Percentiles rank a stretch among this genome's conserved stretches.
Conservation (phyloP, 2,113 vertebrate genomes). For the Nesospiza acunhae region DNA sequence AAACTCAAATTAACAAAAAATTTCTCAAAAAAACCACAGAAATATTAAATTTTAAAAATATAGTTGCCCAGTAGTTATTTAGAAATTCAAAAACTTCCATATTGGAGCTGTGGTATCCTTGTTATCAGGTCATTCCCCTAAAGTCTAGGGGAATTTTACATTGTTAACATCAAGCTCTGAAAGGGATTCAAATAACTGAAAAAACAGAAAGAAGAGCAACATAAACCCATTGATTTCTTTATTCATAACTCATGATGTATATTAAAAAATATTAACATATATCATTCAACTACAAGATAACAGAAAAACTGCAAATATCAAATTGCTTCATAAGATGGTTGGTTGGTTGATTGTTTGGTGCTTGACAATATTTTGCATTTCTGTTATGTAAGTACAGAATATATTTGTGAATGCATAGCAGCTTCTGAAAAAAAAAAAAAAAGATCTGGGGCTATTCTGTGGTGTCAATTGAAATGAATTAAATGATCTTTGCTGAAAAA, state of each 20-base stretch:
- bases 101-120: not conserved
- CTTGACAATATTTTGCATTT: not conserved
- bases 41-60: not conserved
- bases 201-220: not conserved
- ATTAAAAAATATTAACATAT: not conserved
- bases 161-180: not conserved
- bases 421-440: not conserved
- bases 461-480: not conserved
- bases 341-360: not conserved
- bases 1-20: not conserved
- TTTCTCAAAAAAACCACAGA: no score
- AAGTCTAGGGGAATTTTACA: not conserved
- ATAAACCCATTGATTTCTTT: not conserved
- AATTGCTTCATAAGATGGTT: not conserved
- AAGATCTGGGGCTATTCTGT: not conserved
- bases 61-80: not conserved
- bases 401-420: not conserved
- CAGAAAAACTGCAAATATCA: not conserved
- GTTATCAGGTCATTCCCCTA: not conserved
- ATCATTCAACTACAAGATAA: not conserved
- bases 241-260: not conserved
- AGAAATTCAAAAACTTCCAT: accelerated
- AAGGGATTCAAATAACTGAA: not conserved
- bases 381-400: not conserved
- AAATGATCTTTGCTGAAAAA: not conserved